A percentile compares a stretch with the other conserved stretches of the same genome.
Conservation (phyloP, 2,888 invertebrate species). For the Drosophila ochracea region DNA sequence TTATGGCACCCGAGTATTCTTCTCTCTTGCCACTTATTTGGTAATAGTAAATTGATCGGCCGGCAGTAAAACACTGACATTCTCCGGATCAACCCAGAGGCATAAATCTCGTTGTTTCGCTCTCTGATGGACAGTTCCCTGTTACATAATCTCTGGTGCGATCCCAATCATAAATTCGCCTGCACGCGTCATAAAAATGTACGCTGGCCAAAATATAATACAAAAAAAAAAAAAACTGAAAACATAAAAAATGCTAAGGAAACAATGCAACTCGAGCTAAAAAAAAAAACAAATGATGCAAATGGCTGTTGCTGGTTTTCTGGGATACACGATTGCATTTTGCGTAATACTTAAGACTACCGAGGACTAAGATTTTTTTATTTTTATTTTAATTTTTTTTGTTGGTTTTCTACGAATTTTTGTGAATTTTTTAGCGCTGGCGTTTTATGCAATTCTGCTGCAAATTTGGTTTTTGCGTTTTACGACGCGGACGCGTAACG, state of each 20-base stretch:
- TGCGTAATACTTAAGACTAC: slow-evolving; percentile 46
- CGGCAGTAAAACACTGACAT: neutral
- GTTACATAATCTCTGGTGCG: slow-evolving; percentile 23
- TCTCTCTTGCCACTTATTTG: neutral
- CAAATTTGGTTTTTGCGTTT: slow-evolving; percentile 14
- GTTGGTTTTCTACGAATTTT: slow-evolving; percentile 38
- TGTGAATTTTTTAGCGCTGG: slow-evolving; percentile 56
- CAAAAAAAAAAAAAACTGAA: neutral
- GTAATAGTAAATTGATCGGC: neutral
- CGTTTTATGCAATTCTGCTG: slow-evolving; percentile 45
- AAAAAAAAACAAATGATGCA: slow-evolving; percentile 27
- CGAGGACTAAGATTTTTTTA: slow-evolving; percentile 7
- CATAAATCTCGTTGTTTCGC: slow-evolving; percentile 1
- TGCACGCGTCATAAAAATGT: slow-evolving; percentile 42
- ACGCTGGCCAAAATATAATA: slow-evolving; percentile 6
- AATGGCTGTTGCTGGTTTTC: slow-evolving; percentile 7
- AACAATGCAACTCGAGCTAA: slow-evolving; percentile 31
- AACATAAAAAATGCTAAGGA: slow-evolving; percentile 9
- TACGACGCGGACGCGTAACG: slow-evolving; percentile 30
- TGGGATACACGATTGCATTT: slow-evolving; percentile 52
- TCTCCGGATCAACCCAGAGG: slow-evolving; percentile 4
- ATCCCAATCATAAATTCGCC: slow-evolving; percentile 38
- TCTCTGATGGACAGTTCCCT: neutral
- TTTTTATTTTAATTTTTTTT: neutral
- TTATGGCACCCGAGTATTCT: neutral